phyloP scores from a whole-genome alignment of 1,140 invertebrate genomes.

The Drosophila nigromelanica region DNA sequence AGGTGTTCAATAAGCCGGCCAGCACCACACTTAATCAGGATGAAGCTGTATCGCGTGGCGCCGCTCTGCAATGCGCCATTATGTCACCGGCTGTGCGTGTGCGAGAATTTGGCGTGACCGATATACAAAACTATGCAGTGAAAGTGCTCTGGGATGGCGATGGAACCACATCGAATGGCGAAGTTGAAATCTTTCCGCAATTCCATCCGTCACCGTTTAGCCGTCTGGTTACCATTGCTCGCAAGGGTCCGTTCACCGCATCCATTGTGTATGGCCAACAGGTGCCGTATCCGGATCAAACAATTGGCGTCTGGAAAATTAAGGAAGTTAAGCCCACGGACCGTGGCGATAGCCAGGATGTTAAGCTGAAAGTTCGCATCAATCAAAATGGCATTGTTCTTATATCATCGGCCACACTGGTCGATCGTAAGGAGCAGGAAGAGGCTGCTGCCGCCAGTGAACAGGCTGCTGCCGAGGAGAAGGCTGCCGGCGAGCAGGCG shows the following conservation, averaged over 20 bases:
- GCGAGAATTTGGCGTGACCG: conserved; percentile 95
- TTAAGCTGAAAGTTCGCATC: conserved; percentile 97
- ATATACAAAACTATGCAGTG: conserved; percentile 96
- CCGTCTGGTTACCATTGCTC: conserved; percentile 96
- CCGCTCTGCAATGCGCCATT: conserved; percentile 98
- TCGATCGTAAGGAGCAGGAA: conserved; percentile 91
- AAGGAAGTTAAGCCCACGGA: conserved; percentile 92
- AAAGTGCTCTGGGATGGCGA: conserved; percentile 92
- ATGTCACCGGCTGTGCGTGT: conserved; percentile 98
- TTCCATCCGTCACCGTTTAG: conserved; percentile 96
- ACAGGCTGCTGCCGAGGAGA: conserved; percentile 64
- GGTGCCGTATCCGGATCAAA: conserved; percentile 89
- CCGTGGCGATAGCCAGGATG: conserved; percentile 95
- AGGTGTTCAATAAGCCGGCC: conserved; percentile 92
- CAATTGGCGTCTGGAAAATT: conserved; percentile 94
- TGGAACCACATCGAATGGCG: conserved; percentile 86
- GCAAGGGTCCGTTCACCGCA: conserved; percentile 93
- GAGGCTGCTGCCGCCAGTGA: conserved; percentile 85
- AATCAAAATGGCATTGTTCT: conserved; percentile 96
- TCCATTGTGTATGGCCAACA: conserved; percentile 91
- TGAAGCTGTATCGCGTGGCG: conserved; percentile 97
- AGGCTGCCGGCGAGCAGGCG: conserved; percentile 77
- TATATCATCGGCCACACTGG: conserved; percentile 92
- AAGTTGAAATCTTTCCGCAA: conserved; percentile 92
- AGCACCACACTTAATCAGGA: conserved; percentile 99